Base-by-base conservation (phyloP, 2,113 vertebrate species). In the Eubucco bourcierii region DNA sequence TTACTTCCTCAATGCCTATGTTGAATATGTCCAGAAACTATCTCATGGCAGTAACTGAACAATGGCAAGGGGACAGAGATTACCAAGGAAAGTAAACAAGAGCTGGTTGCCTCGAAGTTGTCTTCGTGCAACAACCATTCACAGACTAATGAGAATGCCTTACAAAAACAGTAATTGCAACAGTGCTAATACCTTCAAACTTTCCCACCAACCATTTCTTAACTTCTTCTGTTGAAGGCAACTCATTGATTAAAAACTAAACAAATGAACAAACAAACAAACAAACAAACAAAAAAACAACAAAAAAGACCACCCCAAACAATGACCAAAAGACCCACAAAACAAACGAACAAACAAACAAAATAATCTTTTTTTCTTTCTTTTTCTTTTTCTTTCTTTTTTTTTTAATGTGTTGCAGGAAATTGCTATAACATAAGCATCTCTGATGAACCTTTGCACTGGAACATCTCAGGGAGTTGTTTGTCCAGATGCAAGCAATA, bases 21-120 rank as follows among this genome's bases (percentile, higher is more conserved):
- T 15, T 23, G 19, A 71, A 79, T 16, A 39, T 21, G 9, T 31
- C 15, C 60, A 55, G 39, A 59, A 85, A 39, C 20, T 31, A 0
- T 12, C 52, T 64, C 11, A 8, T 11, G 23, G 20, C 16, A 39
- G 33, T 19, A 34, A 75, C 39, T 1, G 3, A 64, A 55, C 1
- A 7, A 52, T 4, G 4, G 37, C 0, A 2, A 2, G 9, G 29
- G 10, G 3, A 52, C 33, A 58, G 31, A 9, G 7, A 28, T 15
- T 37, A 19, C 13, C 14, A 18, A 16, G 24, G 21, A 39, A 80
- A 74, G 15, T 8, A 44, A 84, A 6, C 33, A 66, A 24, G 12
- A 34, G 18, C 18, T 37, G 24, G 18, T 15, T 63, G 59, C 14
- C n/a, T 14, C n/a, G 17, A n/a, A 77, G 19, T 2, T 66, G 15